These are phyloP conservation scores for Reinhardtius hippoglossoides DNA, from an alignment of 2,113 vertebrate species.

Conservation along the genomic window DNA sequence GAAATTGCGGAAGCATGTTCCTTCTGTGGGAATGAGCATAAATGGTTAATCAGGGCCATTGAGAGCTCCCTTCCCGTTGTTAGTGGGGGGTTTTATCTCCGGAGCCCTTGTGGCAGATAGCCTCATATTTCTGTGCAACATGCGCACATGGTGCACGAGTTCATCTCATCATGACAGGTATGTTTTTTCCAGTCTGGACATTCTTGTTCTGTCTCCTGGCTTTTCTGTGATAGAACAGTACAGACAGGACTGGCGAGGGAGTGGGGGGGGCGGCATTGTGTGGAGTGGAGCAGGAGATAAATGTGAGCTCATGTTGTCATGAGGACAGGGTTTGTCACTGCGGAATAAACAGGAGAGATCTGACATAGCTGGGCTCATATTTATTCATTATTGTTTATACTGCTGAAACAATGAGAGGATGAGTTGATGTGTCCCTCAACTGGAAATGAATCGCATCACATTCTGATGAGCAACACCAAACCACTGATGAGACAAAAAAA, in stretches of 20 bases:
- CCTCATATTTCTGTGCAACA: constrained; percentile 24
- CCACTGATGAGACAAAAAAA: neutral
- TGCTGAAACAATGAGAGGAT: neutral
- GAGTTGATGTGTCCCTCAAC: constrained; percentile 3
- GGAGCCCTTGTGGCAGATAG: constrained; percentile 28
- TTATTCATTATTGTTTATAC: neutral
- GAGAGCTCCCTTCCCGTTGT: constrained; percentile 41
- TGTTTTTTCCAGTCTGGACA: constrained; percentile 34
- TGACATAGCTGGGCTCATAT: neutral
- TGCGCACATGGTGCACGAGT: constrained; percentile 16
- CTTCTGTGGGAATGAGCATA: constrained; percentile 48
- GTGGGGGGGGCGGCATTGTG: neutral
- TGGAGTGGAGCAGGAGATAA: neutral
- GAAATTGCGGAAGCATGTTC: constrained; percentile 50
- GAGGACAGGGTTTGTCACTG: neutral
- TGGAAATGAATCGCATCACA: neutral
- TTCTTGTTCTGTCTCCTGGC: constrained; percentile 20
- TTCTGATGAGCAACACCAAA: neutral
- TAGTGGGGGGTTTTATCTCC: constrained; percentile 14
- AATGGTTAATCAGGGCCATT: constrained; percentile 67
- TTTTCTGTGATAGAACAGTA: constrained; percentile 14
- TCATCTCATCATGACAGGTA: constrained; percentile 49
- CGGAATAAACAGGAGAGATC: neutral
- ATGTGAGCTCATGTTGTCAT: neutral
- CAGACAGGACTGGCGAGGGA: constrained; percentile 7